These are phyloP conservation scores for Pterocles orientalis DNA, from an alignment of 2,113 vertebrate species.

Conservation along the genomic window DNA sequence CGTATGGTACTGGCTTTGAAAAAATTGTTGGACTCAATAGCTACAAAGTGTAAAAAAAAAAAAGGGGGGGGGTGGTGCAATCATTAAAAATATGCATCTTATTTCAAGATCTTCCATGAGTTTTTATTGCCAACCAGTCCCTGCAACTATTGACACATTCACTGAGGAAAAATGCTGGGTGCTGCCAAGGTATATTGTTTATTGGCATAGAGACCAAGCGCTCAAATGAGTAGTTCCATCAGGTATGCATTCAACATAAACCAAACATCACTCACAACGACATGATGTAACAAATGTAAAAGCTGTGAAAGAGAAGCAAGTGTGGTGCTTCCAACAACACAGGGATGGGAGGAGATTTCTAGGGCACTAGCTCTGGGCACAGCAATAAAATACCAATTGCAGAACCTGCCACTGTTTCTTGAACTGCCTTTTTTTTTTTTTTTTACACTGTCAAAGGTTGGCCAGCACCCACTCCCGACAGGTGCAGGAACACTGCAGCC, in stretches of 20 bases:
- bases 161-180: constrained; percentile 32
- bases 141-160: background rate
- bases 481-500: background rate
- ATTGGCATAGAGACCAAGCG: constrained; percentile 35
- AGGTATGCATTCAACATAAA: constrained; percentile 60
- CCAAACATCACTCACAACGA: background rate
- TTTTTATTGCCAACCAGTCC: background rate
- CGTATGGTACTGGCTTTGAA: background rate
- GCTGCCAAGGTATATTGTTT: constrained; percentile 62
- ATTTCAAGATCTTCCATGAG: background rate
- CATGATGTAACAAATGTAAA: constrained; percentile 11
- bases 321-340: accelerated
- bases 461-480: background rate
- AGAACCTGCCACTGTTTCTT: accelerated
- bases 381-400: accelerated
- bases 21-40: background rate
- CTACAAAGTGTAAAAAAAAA: background rate
- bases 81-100: background rate
- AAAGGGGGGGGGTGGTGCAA: accelerated
- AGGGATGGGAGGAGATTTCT: background rate
- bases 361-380: background rate
- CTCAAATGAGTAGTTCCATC: constrained; percentile 31
- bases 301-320: background rate
- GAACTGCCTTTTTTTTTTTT: background rate
- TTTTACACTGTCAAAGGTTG: background rate